Evolutionary conservation across 2,113 vertebrate genomes (phyloP).

Genomic region (Pelobates fuscus): DNA sequence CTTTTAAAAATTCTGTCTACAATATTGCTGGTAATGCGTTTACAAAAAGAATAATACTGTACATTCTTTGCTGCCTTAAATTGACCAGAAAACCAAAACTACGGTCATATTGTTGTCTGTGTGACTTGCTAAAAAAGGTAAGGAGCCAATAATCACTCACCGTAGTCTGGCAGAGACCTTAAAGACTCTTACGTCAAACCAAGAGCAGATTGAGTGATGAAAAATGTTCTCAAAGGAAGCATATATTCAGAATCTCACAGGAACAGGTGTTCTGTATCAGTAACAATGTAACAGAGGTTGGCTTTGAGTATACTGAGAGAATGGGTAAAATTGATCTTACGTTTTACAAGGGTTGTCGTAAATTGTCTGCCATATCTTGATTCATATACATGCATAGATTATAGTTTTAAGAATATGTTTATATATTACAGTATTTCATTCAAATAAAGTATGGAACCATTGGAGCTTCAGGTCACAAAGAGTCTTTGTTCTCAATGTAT

Average conservation of each 20-base stretch:
- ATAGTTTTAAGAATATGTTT: too few relatives aligned
- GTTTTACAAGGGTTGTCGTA: too few relatives aligned
- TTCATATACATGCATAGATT: too few relatives aligned
- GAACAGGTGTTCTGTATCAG: constrained; percentile 52
- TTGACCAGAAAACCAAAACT: constrained; percentile 21
- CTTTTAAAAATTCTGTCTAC: neutral
- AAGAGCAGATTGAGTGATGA: constrained; percentile 55
- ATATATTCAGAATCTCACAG: constrained; percentile 56
- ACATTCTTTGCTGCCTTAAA: neutral
- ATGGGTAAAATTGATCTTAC: too few relatives aligned
- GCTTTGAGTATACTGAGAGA: neutral
- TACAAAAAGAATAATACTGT: neutral
- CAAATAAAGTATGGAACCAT: too few relatives aligned
- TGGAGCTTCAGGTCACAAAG: too few relatives aligned
- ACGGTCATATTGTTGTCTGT: constrained; percentile 49
- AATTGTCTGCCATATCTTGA: too few relatives aligned
- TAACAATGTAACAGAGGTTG: constrained; percentile 51
- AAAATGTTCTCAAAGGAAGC: constrained; percentile 55
- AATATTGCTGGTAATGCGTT: neutral
- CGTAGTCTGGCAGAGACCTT: constrained; percentile 43
- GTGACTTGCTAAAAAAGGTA: constrained; percentile 23
- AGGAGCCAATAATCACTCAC: constrained; percentile 55
- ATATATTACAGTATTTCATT: too few relatives aligned
- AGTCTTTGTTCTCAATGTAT: too few relatives aligned
- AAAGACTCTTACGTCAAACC: constrained; percentile 56